Evolutionary conservation across 2,113 vertebrate genomes (phyloP), one percentile per base, ranked within the genome.

Genomic region (Calypte anna): DNA sequence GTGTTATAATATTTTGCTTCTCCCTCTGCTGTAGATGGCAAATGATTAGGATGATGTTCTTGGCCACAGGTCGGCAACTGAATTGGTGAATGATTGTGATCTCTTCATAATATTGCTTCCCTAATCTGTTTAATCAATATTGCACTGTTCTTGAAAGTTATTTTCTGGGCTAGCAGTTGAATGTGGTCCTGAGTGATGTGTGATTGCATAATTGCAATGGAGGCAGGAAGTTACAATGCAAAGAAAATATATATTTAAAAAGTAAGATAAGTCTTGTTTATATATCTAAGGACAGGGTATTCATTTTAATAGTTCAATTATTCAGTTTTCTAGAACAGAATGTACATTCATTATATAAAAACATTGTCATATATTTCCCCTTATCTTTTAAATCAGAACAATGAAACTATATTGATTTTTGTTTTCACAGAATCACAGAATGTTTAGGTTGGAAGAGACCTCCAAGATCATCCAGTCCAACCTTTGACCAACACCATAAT

Each of bases 321-420:
- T 53, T 88, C 33, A 53, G 50, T 82, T 85, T 69, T 31, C 48
- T 82, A 53, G 33, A 76, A 64, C 12, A 85, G 15, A 15, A 13
- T 62, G 6, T 33, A 77, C 85, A 77, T 50, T 9, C 13, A 31
- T 76, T 82, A 55, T 62, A 19, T 57, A 50, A 68, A 73, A 75
- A 33, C 17, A 14, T 27, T 51, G 55, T 22, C 27, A 19, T 46
- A 19, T 69, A 85, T 90, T 91, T 58, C 11, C 23, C 5, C 5
- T 69, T 90, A 62, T 12, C 0, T 0, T 82, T 91, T 90, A 85
- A 96, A 94, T 84, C 69, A 95, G 73, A 86, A 91, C 25, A 88
- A 70, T 80, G 90, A 95, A 95, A 80, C 14, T 25, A 80, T 94
- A 57, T 53, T 67, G 64, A 76, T 90, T 44, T 76, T 93, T 87